Evolutionary conservation across 2,113 vertebrate genomes (phyloP).

Genomic region (Ailuropoda melanoleuca): DNA sequence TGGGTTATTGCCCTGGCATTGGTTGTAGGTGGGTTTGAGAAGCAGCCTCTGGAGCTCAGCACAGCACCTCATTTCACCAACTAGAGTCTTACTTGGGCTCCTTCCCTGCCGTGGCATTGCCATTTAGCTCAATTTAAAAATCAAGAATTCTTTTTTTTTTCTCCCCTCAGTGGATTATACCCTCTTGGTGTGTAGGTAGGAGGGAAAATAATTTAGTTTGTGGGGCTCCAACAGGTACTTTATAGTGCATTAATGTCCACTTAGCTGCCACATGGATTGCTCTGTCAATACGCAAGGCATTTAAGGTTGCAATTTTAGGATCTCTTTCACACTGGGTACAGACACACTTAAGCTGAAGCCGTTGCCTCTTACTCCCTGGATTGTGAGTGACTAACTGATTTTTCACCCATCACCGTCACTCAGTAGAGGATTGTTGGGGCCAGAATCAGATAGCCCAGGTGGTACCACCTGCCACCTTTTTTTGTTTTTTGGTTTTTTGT

Average conservation of each 20-base stretch:
- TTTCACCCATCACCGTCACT: not conserved
- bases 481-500: not conserved
- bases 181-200: constrained; percentile 43
- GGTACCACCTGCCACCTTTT: not conserved
- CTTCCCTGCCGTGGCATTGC: constrained; percentile 18
- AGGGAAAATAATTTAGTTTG: constrained; percentile 52
- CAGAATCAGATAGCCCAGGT: not conserved
- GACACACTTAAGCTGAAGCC: constrained; percentile 31
- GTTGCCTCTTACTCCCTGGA: not conserved
- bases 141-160: constrained; percentile 44
- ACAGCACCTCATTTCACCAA: not conserved
- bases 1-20: not conserved
- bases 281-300: constrained; percentile 63
- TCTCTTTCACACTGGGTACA: constrained; percentile 47
- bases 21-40: not conserved
- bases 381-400: constrained; percentile 55
- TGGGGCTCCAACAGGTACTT: constrained; percentile 52
- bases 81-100: not conserved
- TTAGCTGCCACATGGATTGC: constrained; percentile 63
- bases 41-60: not conserved
- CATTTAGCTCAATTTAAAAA: constrained; percentile 70
- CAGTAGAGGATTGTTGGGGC: not conserved
- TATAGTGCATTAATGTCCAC: constrained; percentile 71
- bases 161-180: constrained; percentile 56
- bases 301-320: constrained; percentile 62